Conservation (phyloP, 1,140 invertebrate species). For the Drosophila hydei region DNA sequence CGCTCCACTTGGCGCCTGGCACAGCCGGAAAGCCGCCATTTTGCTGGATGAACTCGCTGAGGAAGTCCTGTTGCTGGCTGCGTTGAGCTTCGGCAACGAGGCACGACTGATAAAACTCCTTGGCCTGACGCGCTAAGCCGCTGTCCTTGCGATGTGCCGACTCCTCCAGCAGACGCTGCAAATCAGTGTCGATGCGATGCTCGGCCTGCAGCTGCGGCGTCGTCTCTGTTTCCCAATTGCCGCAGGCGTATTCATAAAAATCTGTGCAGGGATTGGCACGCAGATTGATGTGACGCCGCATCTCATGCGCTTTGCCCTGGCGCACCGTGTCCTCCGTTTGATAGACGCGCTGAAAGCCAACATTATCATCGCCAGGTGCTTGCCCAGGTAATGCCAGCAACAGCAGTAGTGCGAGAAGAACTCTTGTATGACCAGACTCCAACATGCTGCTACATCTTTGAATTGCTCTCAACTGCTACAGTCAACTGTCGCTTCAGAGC, state of each 20-base stretch:
- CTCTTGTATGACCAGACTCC: slow-evolving; percentile 4
- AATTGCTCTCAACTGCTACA: slow-evolving; percentile 30
- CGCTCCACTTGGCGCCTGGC: slow-evolving; percentile 68
- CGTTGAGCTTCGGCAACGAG: slow-evolving; percentile 90
- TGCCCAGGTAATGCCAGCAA: background rate
- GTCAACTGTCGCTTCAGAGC: slow-evolving; percentile 4
- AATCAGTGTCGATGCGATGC: slow-evolving; percentile 88
- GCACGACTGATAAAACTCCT: slow-evolving; percentile 92
- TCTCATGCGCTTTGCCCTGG: slow-evolving; percentile 85
- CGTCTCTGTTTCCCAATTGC: slow-evolving; percentile 88
- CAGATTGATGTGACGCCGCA: slow-evolving; percentile 90
- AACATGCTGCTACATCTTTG: slow-evolving; percentile 63
- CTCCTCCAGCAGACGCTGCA: slow-evolving; percentile 88
- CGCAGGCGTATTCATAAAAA: slow-evolving; percentile 89
- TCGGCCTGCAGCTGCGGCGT: slow-evolving; percentile 89
- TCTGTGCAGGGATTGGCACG: slow-evolving; percentile 92
- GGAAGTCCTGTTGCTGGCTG: slow-evolving; percentile 93
- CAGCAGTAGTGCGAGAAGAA: slow-evolving; percentile 15
- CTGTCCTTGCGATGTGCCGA: slow-evolving; percentile 55
- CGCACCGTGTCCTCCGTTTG: slow-evolving; percentile 78
- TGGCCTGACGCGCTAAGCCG: slow-evolving; percentile 86
- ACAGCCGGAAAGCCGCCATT: slow-evolving; percentile 76
- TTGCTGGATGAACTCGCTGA: slow-evolving; percentile 85
- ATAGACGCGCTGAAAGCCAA: slow-evolving; percentile 80
- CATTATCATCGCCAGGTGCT: slow-evolving; percentile 60